Evolutionary conservation across 1,140 invertebrate species (phyloP), one percentile per base, ranked within the genome.

Genomic region (Chelonus insularis): DNA sequence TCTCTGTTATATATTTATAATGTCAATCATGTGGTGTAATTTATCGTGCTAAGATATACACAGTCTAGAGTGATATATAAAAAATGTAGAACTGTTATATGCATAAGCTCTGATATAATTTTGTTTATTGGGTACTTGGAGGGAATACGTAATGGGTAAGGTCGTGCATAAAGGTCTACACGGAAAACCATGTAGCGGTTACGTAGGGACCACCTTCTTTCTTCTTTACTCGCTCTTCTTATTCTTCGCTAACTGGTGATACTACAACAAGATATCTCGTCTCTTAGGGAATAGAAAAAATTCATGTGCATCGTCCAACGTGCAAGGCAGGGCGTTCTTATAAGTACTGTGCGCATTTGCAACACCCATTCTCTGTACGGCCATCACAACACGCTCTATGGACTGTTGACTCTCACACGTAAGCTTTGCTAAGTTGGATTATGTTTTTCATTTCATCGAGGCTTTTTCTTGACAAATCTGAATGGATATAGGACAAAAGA

Each of bases 231-330:
- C 8, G 8, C 36, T 11, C 3, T 45, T 14, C 16, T 18, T 21
- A 6, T 29, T 45, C 45, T n/a, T 20, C 23, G 29, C 12, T 50
- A 20, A 29, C 32, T 37, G 34, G 32, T 1, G 14, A 55, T 55
- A 55, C 52, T 55, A 55, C 14, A 51, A 11, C 34, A 1, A 55
- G 52, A 16, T 39, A 55, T 37, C 52, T 29, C 48, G 25, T 51
- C 34, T 34, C 48, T 51, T 18, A 3, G 16, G 16, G 52, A 29
- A 39, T 18, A 55, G 12, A 37, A 55, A 55, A 48, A 48, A n/a
- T 55, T 12, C 52, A 8, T 34, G 39, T 55, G 52, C 52, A 55
- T 55, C 52, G 1, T 52, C n/a, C 50, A 9, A 52, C 7, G 52
- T 52, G 50, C 18, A 18, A 16, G 29, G 21, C n/a, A 1, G 25